Evolutionary conservation across 1,140 invertebrate species (phyloP), one percentile per base, ranked within the genome.

Genomic region (Diploscapter pachys): DNA sequence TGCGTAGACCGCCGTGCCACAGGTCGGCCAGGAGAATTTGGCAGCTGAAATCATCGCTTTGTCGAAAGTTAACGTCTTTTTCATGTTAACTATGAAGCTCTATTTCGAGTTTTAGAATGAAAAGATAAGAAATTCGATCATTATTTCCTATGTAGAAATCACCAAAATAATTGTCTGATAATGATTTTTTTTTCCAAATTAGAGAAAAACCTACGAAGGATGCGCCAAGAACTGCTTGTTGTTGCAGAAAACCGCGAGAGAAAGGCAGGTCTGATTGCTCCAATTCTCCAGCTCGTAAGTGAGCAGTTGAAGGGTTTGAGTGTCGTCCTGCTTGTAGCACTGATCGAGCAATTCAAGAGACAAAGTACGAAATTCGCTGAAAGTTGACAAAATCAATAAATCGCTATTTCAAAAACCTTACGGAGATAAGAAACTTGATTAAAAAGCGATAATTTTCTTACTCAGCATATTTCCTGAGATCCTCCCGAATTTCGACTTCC

Each of bases 211-310:
- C 88, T 72, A 65, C 77, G 72, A 96, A 0, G 94, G 92, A 88
- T 98, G 95, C 0, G 94, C 93, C 8, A 98, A 87, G 64, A 98
- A 89, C 4, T 92, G 91, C 55, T 93, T 89, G 87, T 97, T 93
- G 87, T 95, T 95, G n/a, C 94, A 94, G 0, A 93, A 91, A 1
- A 96, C 94, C 0, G 95, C 95, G 48, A 98, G 88, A 71, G 93
- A 93, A 3, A 98, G 89, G 86, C 94, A 98, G 4, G 95, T 98
- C 87, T 98, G 94, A 69, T 94, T 93, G 3, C 93, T 95, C 93
- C 95, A 98, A 86, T 96, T 95, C 86, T 94, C 93, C 11, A 98
- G 88, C 87, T 98, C 94, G 79, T 95, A 97, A 2, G 96, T 98
- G 5, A 99, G 87, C 48, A 98, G 85, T 82, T 97, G 93, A 83